Percentiles rank a stretch among this genome's conserved stretches.
Conservation (phyloP, 2,797 vertebrate species). For the Poecile montanus region DNA sequence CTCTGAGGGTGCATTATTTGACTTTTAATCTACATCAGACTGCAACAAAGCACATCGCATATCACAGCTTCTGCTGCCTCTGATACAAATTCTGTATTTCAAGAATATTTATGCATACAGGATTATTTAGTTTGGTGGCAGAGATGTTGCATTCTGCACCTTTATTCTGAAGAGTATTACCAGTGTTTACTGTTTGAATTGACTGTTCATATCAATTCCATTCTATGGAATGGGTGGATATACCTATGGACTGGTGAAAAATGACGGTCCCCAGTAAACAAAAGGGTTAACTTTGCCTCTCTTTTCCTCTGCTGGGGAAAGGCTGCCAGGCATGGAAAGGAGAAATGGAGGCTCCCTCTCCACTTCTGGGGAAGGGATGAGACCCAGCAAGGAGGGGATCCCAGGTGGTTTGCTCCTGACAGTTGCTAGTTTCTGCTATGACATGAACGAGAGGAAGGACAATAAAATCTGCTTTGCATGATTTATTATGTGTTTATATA, state of each 20-base stretch:
- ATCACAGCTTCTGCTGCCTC: not conserved
- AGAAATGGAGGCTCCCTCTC: not conserved
- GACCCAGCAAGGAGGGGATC: not conserved
- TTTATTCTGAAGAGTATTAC: not conserved
- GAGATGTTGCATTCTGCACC: not conserved
- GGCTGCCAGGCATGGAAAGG: not conserved
- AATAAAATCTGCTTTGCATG: not conserved
- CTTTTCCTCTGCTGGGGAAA: not conserved
- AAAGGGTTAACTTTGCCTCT: not conserved
- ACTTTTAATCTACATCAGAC: constrained; percentile 22
- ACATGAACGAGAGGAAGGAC: not conserved
- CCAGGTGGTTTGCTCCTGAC: not conserved
- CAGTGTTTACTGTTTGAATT: not conserved
- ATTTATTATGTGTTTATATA: not conserved
- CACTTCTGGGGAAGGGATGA: not conserved
- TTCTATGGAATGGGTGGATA: not conserved
- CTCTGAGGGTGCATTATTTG: constrained; percentile 13
- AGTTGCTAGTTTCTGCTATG: not conserved
- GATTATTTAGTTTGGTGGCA: not conserved
- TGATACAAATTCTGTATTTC: not conserved
- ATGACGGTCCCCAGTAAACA: not conserved
- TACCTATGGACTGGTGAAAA: not conserved
- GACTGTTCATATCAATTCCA: not conserved
- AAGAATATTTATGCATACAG: not conserved
- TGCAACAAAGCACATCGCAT: not conserved